These are phyloP conservation scores for Bombylius discolor DNA, from an alignment of 2,888 invertebrate species.

Conservation along the genomic window DNA sequence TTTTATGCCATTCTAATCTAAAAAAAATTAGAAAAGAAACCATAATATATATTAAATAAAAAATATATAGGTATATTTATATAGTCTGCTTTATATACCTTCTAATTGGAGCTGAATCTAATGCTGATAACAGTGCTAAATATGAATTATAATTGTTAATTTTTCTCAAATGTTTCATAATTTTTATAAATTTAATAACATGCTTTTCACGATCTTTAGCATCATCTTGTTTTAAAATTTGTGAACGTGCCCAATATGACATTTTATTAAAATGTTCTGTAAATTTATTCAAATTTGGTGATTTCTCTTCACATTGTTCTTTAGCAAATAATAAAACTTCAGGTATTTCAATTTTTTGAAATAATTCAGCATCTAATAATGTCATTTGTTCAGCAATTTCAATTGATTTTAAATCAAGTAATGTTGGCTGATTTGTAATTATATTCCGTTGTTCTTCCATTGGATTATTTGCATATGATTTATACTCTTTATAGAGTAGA, in stretches of 20 bases:
- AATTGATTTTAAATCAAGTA: slow-evolving; percentile 86
- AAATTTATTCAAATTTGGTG: slow-evolving; percentile 91
- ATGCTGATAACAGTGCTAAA: slow-evolving; percentile 86
- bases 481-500: slow-evolving; percentile 29
- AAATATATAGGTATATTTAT: not conserved
- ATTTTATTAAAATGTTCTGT: slow-evolving; percentile 99
- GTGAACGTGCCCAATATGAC: slow-evolving; percentile 95
- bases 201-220: slow-evolving; percentile 92
- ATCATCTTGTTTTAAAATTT: slow-evolving; percentile 81
- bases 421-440: slow-evolving; percentile 46
- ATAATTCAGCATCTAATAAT: slow-evolving; percentile 83
- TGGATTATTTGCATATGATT: slow-evolving; percentile 33
- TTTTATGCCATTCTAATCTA: slow-evolving; percentile 86
- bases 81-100: slow-evolving; percentile 20
- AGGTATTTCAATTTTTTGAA: slow-evolving; percentile 91
- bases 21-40: not conserved
- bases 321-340: slow-evolving; percentile 96
- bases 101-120: slow-evolving; percentile 86
- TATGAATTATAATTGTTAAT: slow-evolving; percentile 99
- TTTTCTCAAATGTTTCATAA: slow-evolving; percentile 94
- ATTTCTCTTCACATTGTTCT: slow-evolving; percentile 92
- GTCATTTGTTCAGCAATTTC: slow-evolving; percentile 99
- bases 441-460: slow-evolving; percentile 41
- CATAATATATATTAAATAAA: not conserved
- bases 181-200: slow-evolving; percentile 90